These are phyloP conservation scores for Galerucella nymphaeae DNA, from an alignment of 2,888 invertebrate genomes.

Conservation along the genomic window DNA sequence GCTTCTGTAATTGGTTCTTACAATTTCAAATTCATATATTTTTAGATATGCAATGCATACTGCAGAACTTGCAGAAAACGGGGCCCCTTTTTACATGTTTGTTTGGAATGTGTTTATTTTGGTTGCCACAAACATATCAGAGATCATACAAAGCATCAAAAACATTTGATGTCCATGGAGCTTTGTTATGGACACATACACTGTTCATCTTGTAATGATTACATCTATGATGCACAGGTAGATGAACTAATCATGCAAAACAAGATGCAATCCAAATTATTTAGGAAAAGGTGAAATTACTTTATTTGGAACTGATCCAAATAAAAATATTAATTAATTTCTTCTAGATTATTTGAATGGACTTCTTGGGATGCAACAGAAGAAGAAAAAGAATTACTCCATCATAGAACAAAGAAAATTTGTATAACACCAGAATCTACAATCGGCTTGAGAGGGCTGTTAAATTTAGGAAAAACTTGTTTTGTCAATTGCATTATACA, in stretches of 20 bases:
- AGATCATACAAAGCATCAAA: constrained; percentile 83
- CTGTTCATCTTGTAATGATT: constrained; percentile 92
- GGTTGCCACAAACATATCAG: constrained; percentile 92
- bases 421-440: constrained; percentile 84
- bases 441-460: constrained; percentile 90
- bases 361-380: constrained; percentile 84
- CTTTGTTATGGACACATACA: constrained; percentile 88
- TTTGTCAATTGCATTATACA: constrained; percentile 99
- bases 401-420: constrained; percentile 81
- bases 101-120: constrained; percentile 92
- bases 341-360: constrained; percentile 65
- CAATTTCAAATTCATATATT: not conserved
- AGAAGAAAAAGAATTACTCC: constrained; percentile 80
- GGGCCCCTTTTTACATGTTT: constrained; percentile 84
- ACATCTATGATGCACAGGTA: constrained; percentile 75
- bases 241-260: constrained; percentile 60
- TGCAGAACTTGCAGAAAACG: constrained; percentile 86
- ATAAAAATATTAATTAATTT: constrained; percentile 5
- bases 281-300: constrained; percentile 56
- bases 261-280: constrained; percentile 58
- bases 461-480: constrained; percentile 97
- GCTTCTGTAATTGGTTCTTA: not conserved
- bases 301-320: too few relatives aligned
- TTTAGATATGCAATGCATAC: constrained; percentile 51
- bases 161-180: constrained; percentile 89